phyloP scores from a whole-genome alignment of 2,113 vertebrate species.

The Thermophis baileyi region DNA sequence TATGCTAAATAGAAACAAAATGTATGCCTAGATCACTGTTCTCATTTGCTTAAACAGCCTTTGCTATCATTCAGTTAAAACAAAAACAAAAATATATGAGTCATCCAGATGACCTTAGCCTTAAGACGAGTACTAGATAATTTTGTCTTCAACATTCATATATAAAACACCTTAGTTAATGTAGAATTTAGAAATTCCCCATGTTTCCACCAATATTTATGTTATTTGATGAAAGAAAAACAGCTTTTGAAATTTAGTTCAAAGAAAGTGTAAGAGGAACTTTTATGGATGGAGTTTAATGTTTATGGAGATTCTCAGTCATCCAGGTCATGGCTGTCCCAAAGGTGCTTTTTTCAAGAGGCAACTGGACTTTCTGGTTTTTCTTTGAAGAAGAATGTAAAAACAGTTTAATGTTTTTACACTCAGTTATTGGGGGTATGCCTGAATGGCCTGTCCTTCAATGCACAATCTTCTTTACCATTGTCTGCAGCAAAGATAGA shows the following conservation, averaged over 20 bases:
- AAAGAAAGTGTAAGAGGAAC: not conserved
- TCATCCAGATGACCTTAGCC: not conserved
- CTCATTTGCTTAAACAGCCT: not conserved
- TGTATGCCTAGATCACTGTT: not conserved
- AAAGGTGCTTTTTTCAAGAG: too few species aligned
- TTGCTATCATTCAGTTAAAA: not conserved
- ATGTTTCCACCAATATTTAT: not conserved
- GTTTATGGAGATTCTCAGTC: not conserved
- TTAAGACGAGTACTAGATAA: not conserved
- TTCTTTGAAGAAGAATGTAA: too few species aligned
- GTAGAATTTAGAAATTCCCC: not conserved
- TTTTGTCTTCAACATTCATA: not conserved
- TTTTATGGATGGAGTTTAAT: not conserved
- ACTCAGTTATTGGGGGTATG: not conserved
- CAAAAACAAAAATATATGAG: not conserved
- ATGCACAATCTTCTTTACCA: not conserved
- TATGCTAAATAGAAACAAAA: not conserved
- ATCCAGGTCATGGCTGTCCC: too few species aligned
- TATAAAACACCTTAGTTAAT: not conserved
- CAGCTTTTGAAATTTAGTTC: not conserved
- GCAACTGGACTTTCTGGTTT: too few species aligned
- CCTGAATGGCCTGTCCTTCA: not conserved
- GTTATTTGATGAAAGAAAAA: not conserved
- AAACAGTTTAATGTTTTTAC: too few species aligned
- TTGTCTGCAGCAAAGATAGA: not conserved